phyloP scores from a whole-genome alignment of 64 coral and sea anemone genomes.

The Platygyra sinensis region DNA sequence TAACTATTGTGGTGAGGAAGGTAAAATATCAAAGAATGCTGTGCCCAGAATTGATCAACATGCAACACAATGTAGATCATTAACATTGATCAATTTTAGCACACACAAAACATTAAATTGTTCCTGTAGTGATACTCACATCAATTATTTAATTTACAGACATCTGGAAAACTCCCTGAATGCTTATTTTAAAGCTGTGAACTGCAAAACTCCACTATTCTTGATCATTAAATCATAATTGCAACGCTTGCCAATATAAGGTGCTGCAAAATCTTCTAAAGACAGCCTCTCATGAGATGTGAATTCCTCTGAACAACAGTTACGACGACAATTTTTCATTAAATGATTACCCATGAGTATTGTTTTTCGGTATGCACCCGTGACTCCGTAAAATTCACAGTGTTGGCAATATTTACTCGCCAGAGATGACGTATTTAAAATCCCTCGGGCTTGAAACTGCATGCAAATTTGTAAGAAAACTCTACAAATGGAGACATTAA shows the following conservation, averaged over 20 bases:
- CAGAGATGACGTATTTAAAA: slow-evolving; percentile 6
- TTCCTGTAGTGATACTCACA: neutral
- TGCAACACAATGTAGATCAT: neutral
- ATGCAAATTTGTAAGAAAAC: neutral
- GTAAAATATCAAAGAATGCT: no score
- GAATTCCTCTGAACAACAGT: neutral
- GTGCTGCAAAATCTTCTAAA: neutral
- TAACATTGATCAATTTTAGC: neutral
- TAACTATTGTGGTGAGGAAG: no score
- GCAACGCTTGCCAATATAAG: neutral
- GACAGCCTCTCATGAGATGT: neutral
- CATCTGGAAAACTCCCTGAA: neutral
- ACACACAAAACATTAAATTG: neutral
- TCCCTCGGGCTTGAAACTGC: neutral
- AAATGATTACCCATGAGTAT: neutral
- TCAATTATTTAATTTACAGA: neutral
- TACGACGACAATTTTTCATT: neutral
- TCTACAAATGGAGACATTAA: neutral
- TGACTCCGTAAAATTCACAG: neutral
- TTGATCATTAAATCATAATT: neutral
- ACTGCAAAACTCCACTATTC: slow-evolving; percentile 19
- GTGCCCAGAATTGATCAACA: neutral
- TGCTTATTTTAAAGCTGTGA: neutral
- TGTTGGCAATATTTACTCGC: slow-evolving; percentile 10
- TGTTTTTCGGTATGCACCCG: neutral